Evolutionary conservation across 1,140 invertebrate genomes (phyloP), one percentile per base, ranked within the genome.

Genomic region (Musca vetustissima): DNA sequence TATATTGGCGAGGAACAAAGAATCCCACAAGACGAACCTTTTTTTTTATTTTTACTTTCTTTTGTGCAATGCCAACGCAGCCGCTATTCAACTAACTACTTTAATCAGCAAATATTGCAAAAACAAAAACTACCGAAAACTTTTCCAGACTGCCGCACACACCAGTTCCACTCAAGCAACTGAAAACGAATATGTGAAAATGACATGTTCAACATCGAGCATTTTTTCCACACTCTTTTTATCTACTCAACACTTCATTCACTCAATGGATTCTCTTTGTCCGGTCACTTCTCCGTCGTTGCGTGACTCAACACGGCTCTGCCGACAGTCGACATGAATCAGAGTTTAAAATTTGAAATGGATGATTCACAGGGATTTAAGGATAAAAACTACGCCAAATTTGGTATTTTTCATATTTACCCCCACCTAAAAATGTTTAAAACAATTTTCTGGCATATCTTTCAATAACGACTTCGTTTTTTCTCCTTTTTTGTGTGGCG

Each of bases 121-220:
- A 66, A 61, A 66, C 6, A 65, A 66, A 66, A 66, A 25, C 36
- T 66, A 66, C 47, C 22, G 25, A 66, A 66, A 66, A 66, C 47
- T 49, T 50, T 52, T 52, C 19, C 25, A 43, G 43, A 47, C 64
- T 66, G 64, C 47, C 49, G 47, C 47, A 22, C 64, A 61, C 57
- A 61, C 57, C 28, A 61, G n/a, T 61, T 36, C 19, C 57, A 61
- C 57, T 61, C 57, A 61, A 61, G 57, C 57, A 36, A 28, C 32
- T 32, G 11, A 61, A 61, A 61, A 61, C 57, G 57, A 61, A 61
- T 43, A 43, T 61, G 57, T 61, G 57, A 61, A 61, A 61, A 61
- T 61, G 57, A 61, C 57, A 61, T 59, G 15, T 61, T 61, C 57
- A 61, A 36, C 28, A 61, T 57, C 19, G 57, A 61, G 57, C 36